A percentile compares a stretch with the other conserved stretches of the same genome.
phyloP scores from a whole-genome alignment of 2,113 vertebrate genomes.

The Apteryx owenii region DNA sequence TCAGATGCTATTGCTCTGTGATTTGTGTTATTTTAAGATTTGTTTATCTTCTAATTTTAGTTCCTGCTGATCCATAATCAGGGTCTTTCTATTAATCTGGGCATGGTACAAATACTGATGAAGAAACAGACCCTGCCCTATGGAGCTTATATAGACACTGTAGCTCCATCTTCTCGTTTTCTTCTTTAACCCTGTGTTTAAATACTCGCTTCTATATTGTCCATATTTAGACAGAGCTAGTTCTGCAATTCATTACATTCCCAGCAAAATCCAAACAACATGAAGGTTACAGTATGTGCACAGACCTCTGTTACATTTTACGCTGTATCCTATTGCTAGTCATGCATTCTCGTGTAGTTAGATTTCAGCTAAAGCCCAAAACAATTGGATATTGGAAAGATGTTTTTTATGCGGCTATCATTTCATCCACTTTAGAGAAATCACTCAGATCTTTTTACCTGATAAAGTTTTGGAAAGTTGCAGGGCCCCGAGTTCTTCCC shows the following conservation, averaged over 20 bases:
- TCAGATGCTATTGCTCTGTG: constrained; percentile 9
- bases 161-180: not conserved
- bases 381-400: not conserved
- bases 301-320: not conserved
- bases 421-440: not conserved
- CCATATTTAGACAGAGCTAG: not conserved
- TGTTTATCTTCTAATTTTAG: not conserved
- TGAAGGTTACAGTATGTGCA: not conserved
- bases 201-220: not conserved
- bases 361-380: not conserved
- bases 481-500: not conserved
- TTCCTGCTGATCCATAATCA: not conserved
- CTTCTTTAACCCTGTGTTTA: not conserved
- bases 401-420: not conserved
- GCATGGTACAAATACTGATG: not conserved
- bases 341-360: not conserved
- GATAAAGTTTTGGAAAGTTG: not conserved
- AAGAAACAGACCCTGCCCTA: not conserved
- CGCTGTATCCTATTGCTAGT: not conserved
- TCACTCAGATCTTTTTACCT: not conserved
- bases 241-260: not conserved
- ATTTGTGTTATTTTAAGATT: not conserved
- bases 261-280: not conserved
- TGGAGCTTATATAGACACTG: not conserved
- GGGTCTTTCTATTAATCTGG: not conserved